Evolutionary conservation across 2,888 invertebrate genomes (phyloP).

Genomic region (Pyrochroa serraticornis): DNA sequence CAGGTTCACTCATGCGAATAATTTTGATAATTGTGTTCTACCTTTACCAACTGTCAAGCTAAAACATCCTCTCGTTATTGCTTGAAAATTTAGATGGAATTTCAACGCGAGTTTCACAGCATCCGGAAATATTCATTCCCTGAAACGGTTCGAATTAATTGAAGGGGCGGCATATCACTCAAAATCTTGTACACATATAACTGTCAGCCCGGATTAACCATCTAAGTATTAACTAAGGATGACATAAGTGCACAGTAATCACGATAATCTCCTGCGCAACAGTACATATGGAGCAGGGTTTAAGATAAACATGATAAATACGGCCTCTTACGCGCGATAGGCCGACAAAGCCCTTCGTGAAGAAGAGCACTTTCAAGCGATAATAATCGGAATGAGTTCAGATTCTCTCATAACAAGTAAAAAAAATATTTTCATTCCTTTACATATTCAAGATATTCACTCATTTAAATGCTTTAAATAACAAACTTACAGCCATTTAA

Average conservation of each 20-base stretch:
- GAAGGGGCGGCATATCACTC: not conserved
- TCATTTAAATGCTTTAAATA: no score
- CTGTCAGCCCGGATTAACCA: constrained; percentile 1
- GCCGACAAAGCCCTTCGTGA: no score
- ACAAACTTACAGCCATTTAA: no score
- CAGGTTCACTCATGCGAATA: not conserved
- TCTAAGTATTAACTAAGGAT: constrained; percentile 1
- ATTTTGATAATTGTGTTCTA: constrained; percentile 14
- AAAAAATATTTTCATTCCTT: not conserved
- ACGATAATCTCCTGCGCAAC: constrained; percentile 5
- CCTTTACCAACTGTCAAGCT: constrained; percentile 9
- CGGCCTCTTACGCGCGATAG: no score
- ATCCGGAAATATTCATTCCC: constrained; percentile 1
- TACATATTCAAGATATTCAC: no score
- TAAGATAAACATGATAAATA: no score
- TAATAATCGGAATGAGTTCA: not conserved
- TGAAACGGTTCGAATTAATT: constrained; percentile 1
- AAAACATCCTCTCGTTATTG: constrained; percentile 4
- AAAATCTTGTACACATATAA: constrained; percentile 1
- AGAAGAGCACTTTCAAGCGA: no score
- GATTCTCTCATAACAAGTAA: not conserved
- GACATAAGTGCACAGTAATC: constrained; percentile 20
- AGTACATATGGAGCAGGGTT: no score
- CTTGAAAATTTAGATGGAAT: not conserved
- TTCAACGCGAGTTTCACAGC: not conserved